Percentiles rank a stretch among this genome's conserved stretches.
Conservation (phyloP, 2,113 vertebrate species). For the Haemorhous mexicanus region DNA sequence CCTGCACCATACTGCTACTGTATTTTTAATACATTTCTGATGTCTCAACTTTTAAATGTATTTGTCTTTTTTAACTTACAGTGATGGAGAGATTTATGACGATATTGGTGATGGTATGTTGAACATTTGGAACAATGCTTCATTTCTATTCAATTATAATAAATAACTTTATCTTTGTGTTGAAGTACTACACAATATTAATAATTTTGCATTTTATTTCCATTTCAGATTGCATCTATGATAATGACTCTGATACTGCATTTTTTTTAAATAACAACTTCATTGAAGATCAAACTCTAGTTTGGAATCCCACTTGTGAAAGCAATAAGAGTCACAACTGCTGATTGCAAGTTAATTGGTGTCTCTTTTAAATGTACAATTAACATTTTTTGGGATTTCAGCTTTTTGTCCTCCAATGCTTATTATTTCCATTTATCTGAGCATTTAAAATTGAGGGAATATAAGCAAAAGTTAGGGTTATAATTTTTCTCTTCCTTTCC, state of each 20-base stretch:
- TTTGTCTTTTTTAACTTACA: slow-evolving; percentile 65
- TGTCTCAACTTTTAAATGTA: not conserved
- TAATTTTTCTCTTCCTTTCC: not conserved
- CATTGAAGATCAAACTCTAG: not conserved
- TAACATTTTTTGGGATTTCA: not conserved
- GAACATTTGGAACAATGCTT: not conserved
- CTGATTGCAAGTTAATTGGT: not conserved
- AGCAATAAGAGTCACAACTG: not conserved
- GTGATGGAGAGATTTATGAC: slow-evolving; percentile 92
- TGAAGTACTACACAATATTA: not conserved
- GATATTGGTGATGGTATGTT: slow-evolving; percentile 89
- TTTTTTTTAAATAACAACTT: not conserved
- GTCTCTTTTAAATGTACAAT: not conserved
- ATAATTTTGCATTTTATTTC: not conserved
- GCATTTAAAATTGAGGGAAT: not conserved
- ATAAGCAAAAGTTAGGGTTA: not conserved
- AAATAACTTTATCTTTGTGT: not conserved
- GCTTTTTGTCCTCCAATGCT: not conserved
- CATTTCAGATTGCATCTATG: slow-evolving; percentile 79
- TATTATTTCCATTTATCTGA: not conserved
- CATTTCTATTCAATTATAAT: not conserved
- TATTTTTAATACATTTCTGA: not conserved
- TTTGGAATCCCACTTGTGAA: not conserved
- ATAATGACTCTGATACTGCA: slow-evolving; percentile 69
- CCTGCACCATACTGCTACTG: not conserved